Evolutionary conservation across 2,113 vertebrate species (phyloP), one percentile per base, ranked within the genome.

Genomic region (Corythoichthys intestinalis): DNA sequence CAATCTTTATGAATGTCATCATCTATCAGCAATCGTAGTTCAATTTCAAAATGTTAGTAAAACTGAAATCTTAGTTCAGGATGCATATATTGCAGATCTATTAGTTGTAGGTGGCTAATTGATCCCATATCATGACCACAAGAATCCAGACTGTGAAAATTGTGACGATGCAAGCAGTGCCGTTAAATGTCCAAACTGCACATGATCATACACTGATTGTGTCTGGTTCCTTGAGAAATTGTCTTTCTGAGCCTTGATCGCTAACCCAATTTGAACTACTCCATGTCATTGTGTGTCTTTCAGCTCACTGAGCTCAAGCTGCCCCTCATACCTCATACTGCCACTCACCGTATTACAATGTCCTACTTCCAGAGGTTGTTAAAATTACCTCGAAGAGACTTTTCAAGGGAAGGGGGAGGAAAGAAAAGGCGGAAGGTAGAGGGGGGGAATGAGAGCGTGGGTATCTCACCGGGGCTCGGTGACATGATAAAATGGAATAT

Each of bases 401-500:
- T 61, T 50, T 8, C 0, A 13, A 73, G 72, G 10, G 6, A 67
- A 38, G 53, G 50, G 37, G 50, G 66, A 28, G 44, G 28, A 20
- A 49, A 54, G 64, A 58, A 58, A 37, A 58, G 13, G 34, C 56
- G 67, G 66, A 64, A 56, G 52, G 37, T 75, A 75, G 35, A 58
- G 56, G 28, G 56, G 41, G 28, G 52, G 77, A 74, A 72, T 6
- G 67, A 72, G 75, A 71, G 69, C 39, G 72, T 61, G 59, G 46
- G 11, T 58, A 74, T 69, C 69, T 70, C 75, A 70, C 77, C 82
- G 77, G 66, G 59, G 67, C 64, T 76, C 70, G 73, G 79, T 65
- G 67, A 75, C 62, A 65, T 87, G 88, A 90, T 91, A 81, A 92
- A 90, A 91, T 85, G 66, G 88, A 92, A 90, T 91, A 83, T 87